Percentiles rank a stretch among this genome's conserved stretches.
Evolutionary conservation across 35 echinoderm and acorn worm species (phyloP).

Genomic region (Acanthaster planci): DNA sequence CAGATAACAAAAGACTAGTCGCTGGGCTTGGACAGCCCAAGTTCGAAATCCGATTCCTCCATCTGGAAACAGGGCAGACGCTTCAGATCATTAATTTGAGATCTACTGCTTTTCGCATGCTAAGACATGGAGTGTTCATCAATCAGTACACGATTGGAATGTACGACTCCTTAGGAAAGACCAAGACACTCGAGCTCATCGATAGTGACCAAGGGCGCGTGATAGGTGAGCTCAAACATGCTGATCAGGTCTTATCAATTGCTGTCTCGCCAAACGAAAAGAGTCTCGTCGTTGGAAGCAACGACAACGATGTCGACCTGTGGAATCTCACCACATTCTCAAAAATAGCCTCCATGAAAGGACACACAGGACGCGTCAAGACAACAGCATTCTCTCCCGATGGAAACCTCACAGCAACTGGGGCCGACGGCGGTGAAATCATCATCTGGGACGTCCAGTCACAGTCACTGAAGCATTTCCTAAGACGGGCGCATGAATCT

Average conservation of each 20-base stretch:
- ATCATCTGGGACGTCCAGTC: slow-evolving; percentile 20
- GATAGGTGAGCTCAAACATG: not conserved
- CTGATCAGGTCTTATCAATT: not conserved
- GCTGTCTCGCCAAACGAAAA: slow-evolving; percentile 22
- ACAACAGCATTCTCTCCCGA: slow-evolving; percentile 17
- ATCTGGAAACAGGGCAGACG: not conserved
- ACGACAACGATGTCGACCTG: slow-evolving; percentile 6
- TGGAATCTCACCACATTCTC: not conserved
- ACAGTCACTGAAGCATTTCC: not conserved
- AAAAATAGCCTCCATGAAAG: slow-evolving; percentile 25
- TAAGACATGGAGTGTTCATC: not conserved
- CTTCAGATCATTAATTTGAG: slow-evolving; percentile 3
- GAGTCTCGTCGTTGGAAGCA: not conserved
- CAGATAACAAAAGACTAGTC: not conserved
- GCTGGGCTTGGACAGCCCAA: slow-evolving; percentile 22
- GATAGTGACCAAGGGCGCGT: not conserved
- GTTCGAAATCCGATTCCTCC: not conserved
- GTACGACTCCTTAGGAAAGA: slow-evolving; percentile 16
- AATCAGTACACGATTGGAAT: not conserved
- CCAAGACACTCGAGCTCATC: slow-evolving; percentile 17
- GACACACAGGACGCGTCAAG: not conserved
- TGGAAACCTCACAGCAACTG: not conserved
- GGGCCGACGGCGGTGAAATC: slow-evolving; percentile 18
- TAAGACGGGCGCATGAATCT: slow-evolving; percentile 1
- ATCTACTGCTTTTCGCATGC: not conserved